Evolutionary conservation across 2,888 invertebrate genomes (phyloP).

Genomic region (Teinopalpus imperialis): DNA sequence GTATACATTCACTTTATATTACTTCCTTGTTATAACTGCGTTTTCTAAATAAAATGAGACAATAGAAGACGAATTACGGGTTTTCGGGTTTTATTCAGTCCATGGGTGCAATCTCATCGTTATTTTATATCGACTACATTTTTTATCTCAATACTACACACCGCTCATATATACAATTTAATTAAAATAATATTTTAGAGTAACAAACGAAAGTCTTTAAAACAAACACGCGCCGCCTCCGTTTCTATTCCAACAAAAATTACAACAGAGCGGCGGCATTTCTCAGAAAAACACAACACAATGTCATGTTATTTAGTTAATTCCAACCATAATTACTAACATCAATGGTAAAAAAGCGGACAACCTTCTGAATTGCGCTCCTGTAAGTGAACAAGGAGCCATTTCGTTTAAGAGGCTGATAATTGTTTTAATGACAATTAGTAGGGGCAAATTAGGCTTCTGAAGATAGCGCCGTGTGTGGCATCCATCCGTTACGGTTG

Average conservation of each 20-base stretch:
- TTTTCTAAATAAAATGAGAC: no score
- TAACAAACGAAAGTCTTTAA: no score
- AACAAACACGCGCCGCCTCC: neutral
- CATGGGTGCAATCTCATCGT: no score
- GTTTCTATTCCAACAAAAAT: slow-evolving; percentile 22
- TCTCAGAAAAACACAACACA: slow-evolving; percentile 21
- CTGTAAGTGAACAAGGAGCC: slow-evolving; percentile 34
- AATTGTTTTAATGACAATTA: slow-evolving; percentile 47
- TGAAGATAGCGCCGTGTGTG: slow-evolving; percentile 48
- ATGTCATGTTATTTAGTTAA: slow-evolving; percentile 25
- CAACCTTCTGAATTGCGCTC: slow-evolving; percentile 32
- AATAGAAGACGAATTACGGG: no score
- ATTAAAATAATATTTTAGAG: no score
- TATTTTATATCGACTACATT: no score
- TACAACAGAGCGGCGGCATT: slow-evolving; percentile 20
- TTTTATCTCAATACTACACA: no score
- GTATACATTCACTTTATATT: no score
- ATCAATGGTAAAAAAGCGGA: slow-evolving; percentile 15
- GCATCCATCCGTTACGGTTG: slow-evolving; percentile 30
- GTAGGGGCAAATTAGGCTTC: slow-evolving; percentile 40
- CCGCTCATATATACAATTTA: no score
- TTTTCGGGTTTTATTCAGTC: no score
- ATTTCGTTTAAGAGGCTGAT: slow-evolving; percentile 32
- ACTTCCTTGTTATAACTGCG: no score
- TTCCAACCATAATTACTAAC: slow-evolving; percentile 26